Percentiles rank a stretch among this genome's conserved stretches.
Conservation (phyloP, 2,113 vertebrate species). For the Elachura formosa region DNA sequence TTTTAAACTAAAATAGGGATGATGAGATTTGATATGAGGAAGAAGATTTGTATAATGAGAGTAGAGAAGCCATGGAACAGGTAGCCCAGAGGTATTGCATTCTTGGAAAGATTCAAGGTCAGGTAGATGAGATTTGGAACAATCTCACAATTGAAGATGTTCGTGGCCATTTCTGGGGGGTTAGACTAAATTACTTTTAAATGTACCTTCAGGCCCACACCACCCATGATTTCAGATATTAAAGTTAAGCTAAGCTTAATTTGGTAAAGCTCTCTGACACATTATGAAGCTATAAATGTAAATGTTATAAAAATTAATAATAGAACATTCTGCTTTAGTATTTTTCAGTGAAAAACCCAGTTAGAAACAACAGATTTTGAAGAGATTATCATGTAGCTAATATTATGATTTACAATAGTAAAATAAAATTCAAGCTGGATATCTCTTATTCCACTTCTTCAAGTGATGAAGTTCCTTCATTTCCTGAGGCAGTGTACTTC, state of each 20-base stretch:
- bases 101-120: not conserved
- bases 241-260: not conserved
- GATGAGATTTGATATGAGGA: not conserved
- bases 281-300: not conserved
- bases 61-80: not conserved
- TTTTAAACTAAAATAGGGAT: not conserved
- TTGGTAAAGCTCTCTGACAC: not conserved
- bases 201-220: not conserved
- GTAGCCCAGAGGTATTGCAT: not conserved
- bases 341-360: not conserved
- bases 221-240: not conserved
- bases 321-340: not conserved
- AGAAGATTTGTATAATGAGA: not conserved
- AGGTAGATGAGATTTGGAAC: not conserved
- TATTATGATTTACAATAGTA: not conserved
- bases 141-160: not conserved
- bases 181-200: not conserved
- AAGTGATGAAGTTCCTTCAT: not conserved
- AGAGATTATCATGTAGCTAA: not conserved
- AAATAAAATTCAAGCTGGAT: not conserved
- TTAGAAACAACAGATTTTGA: not conserved
- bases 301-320: not conserved
- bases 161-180: fast-evolving
- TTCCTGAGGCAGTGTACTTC: not conserved
- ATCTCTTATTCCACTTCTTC: not conserved